Evolutionary conservation across 2,888 invertebrate genomes (phyloP).

Genomic region (Ischnura elegans): DNA sequence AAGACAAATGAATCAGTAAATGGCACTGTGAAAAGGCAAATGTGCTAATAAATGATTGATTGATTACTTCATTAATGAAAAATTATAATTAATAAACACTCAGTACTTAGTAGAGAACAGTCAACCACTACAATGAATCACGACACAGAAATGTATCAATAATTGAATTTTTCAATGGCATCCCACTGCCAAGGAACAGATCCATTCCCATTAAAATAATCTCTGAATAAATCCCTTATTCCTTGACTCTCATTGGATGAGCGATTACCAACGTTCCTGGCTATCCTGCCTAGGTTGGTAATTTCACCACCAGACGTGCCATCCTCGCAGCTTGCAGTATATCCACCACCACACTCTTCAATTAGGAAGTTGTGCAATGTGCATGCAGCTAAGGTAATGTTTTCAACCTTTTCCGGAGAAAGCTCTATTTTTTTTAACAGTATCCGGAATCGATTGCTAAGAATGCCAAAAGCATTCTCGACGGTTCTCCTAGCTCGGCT

Average conservation of each 20-base stretch:
- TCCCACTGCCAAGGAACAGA: not conserved
- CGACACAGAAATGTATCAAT: not conserved
- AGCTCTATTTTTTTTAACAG: not conserved
- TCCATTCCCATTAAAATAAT: not conserved
- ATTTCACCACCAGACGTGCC: not conserved
- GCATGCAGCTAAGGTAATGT: not conserved
- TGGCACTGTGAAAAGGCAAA: not conserved
- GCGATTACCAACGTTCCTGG: not conserved
- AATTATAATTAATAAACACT: not conserved
- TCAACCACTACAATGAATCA: not conserved
- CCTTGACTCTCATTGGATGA: not conserved
- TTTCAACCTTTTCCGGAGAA: not conserved
- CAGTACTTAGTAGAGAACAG: not conserved
- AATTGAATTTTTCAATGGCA: not conserved
- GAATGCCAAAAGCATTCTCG: constrained; percentile 6
- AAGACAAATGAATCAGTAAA: not conserved
- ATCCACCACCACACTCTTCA: not conserved
- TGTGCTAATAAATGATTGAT: not conserved
- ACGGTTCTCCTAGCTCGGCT: not conserved
- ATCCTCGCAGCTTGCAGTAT: not conserved
- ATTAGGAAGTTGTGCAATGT: not conserved
- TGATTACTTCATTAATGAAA: not conserved
- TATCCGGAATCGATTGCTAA: not conserved
- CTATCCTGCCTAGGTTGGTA: not conserved
- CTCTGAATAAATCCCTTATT: not conserved